Evolutionary conservation across 2,113 vertebrate genomes (phyloP).

Genomic region (Crypturellus undulatus): DNA sequence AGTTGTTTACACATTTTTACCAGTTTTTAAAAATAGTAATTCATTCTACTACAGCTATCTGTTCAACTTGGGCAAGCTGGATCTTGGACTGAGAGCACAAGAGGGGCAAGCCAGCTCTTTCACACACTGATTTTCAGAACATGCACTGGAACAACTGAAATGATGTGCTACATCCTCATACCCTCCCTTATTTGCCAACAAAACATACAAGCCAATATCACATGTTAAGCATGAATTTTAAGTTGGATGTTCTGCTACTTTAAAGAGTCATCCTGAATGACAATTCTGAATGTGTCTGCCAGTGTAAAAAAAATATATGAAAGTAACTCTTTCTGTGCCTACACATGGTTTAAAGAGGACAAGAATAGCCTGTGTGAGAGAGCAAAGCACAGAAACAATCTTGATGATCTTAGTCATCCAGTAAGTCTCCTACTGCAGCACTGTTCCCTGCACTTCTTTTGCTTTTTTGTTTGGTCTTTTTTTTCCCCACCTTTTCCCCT

Average conservation of each 20-base stretch:
- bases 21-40: background rate
- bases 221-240: fast-evolving
- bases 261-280: constrained; percentile 21
- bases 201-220: background rate
- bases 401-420: background rate
- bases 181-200: background rate
- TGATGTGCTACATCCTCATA: fast-evolving
- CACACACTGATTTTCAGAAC: background rate
- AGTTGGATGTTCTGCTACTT: background rate
- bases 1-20: fast-evolving
- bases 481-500: background rate
- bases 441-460: background rate
- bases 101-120: background rate
- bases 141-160: background rate
- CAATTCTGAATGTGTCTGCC: background rate
- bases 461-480: background rate
- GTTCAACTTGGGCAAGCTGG: background rate
- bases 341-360: background rate
- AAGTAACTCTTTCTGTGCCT: background rate
- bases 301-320: background rate
- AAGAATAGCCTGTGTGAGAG: background rate
- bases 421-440: fast-evolving
- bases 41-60: background rate
- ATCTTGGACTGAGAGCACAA: background rate
- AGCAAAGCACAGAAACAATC: background rate